A percentile compares a stretch with the other conserved stretches of the same genome.
phyloP scores from a whole-genome alignment of 2,113 vertebrate genomes.

The Brachyhypopomus occidentalis region DNA sequence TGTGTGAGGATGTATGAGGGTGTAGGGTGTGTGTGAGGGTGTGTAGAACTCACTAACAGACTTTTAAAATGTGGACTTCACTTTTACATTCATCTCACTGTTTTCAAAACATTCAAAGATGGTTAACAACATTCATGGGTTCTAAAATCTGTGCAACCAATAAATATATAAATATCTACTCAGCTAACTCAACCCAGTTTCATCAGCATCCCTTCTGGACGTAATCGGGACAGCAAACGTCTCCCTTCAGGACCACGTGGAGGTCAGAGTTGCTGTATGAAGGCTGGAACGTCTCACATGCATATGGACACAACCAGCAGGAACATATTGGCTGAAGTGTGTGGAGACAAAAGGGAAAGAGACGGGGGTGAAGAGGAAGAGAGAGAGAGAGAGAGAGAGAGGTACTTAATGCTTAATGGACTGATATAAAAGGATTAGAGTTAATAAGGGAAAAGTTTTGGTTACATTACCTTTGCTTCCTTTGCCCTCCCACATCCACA shows the following conservation, averaged over 20 bases:
- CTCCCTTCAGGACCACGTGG: too few relatives aligned
- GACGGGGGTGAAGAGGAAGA: slow-evolving; percentile 76
- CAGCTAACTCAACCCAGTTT: too few relatives aligned
- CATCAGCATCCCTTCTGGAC: too few relatives aligned
- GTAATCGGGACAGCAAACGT: too few relatives aligned
- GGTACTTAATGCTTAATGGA: slow-evolving; percentile 89
- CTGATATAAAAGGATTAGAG: slow-evolving; percentile 91
- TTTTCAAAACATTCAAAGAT: too few relatives aligned
- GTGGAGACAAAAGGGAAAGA: slow-evolving; percentile 78
- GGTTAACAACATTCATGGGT: neutral
- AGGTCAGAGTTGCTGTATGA: too few relatives aligned
- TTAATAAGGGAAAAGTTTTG: slow-evolving; percentile 90
- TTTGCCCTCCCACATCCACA: slow-evolving; percentile 66
- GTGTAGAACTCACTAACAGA: too few relatives aligned
- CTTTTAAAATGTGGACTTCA: too few relatives aligned
- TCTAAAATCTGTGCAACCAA: neutral
- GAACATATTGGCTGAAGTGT: slow-evolving; percentile 88
- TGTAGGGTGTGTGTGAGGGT: too few relatives aligned
- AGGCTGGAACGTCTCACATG: slow-evolving; percentile 44
- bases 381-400: slow-evolving; percentile 80
- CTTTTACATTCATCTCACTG: too few relatives aligned
- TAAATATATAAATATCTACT: neutral
- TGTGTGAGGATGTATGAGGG: too few relatives aligned
- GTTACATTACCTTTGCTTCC: slow-evolving; percentile 79
- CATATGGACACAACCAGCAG: slow-evolving; percentile 81